A percentile compares a stretch with the other conserved stretches of the same genome.
These are phyloP conservation scores for Carollia perspicillata DNA, from an alignment of 2,113 vertebrate species.

Conservation along the genomic window DNA sequence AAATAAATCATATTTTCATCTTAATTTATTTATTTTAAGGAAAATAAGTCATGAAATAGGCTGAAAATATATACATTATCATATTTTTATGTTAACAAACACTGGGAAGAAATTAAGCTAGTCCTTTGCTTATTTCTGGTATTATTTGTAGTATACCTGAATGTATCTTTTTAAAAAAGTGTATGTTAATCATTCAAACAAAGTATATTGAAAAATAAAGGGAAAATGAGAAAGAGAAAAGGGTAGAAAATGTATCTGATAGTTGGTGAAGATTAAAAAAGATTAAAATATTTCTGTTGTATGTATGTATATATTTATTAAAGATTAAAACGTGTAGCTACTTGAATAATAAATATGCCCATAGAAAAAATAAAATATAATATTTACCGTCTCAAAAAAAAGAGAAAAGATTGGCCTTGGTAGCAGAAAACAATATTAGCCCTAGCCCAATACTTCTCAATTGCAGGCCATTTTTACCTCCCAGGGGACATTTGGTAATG, in stretches of 20 bases:
- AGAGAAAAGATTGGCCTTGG: background rate
- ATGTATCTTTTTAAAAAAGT: background rate
- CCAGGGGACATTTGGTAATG: background rate
- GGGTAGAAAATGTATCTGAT: background rate
- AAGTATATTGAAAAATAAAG: background rate
- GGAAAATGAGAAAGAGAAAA: background rate
- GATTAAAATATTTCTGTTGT: background rate
- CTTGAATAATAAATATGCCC: background rate
- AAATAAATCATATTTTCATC: background rate
- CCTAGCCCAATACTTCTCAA: background rate
- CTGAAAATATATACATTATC: background rate
- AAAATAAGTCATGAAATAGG: background rate
- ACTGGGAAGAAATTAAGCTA: background rate
- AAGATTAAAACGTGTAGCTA: background rate
- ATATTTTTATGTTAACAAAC: background rate
- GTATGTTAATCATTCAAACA: background rate
- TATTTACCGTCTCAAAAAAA: too few relatives aligned
- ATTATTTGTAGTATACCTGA: background rate
- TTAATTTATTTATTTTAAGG: background rate
- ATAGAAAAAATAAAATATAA: too few relatives aligned
- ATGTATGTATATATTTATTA: background rate
- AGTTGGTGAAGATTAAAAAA: background rate
- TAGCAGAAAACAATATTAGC: background rate
- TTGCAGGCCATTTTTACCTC: background rate
- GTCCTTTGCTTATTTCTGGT: constrained; percentile 1